Percentiles rank a stretch among this genome's conserved stretches.
Conservation (phyloP, 2,113 vertebrate species). For the Takifugu bimaculatus region DNA sequence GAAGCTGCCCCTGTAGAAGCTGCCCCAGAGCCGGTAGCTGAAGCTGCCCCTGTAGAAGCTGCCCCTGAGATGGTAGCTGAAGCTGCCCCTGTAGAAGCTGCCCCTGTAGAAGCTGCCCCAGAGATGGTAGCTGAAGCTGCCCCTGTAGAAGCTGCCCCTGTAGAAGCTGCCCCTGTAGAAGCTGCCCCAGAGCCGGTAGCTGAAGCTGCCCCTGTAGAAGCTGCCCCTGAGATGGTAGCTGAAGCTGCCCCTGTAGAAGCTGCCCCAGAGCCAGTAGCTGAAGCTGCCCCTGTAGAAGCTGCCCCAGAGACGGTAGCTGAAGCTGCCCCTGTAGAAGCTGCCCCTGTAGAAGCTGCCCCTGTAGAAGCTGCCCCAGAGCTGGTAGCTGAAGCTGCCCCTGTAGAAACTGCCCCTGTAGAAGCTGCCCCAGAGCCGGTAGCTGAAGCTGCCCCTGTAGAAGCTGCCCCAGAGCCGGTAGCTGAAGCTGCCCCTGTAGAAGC, state of each 20-base stretch:
- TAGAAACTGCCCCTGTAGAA: neutral
- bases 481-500: too few relatives aligned
- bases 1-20: slow-evolving; percentile 2
- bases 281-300: neutral
- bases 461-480: neutral
- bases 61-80: neutral
- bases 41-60: neutral
- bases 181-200: neutral
- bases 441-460: neutral
- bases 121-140: neutral
- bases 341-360: neutral
- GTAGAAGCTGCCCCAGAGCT: neutral
- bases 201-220: neutral
- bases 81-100: too few relatives aligned
- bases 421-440: neutral
- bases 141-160: too few relatives aligned
- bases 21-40: too few relatives aligned
- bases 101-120: neutral
- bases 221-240: too few relatives aligned
- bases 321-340: neutral
- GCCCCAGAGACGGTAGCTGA: neutral
- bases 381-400: neutral
- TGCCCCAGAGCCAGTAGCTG: neutral
- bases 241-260: neutral
- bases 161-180: too few relatives aligned